Base-by-base conservation (phyloP, 2,797 vertebrate genomes). In the Diplodus sargus region DNA sequence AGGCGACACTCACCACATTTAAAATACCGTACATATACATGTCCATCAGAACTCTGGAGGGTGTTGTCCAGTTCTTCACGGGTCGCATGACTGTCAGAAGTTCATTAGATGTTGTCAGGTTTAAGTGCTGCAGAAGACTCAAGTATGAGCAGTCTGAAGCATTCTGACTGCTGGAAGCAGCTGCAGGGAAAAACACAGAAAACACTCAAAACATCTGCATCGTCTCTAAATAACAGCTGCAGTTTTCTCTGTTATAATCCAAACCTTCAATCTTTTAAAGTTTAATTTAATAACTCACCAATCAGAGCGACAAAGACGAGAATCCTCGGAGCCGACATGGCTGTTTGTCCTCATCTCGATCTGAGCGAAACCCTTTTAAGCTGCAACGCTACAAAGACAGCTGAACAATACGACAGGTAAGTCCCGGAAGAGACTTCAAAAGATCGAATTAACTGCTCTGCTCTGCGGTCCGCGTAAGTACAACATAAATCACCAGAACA, bases 131-230 rank as follows among this genome's bases (percentile, higher is more conserved):
- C 17, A 92, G 70, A 0, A 95, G 82, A 4, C 18, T 1, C 0
- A 14, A 5, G 39, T 93, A 95, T 0, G 93, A 88, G 82, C 94
- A 95, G 83, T 87, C 81, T 30, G 67, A 30, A 3, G 28, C 25
- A 25, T 30, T 58, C 57, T 53, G 28, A 54, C 52, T 34, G 59
- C 76, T 52, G 56, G 64, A 86, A 20, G 90, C 12, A 0, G 5
- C 78, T 61, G 85, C 70, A 56, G 63, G 5, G 10, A 74, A 42
- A 15, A 10, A 16, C 25, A 16, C 6, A 20, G 11, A 58, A 7
- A 62, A 59, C 25, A n/a, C 18, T 47, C 17, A 60, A 12, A 23
- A 71, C 39, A 39, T 39, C 34, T 20, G 4, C 42, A 56, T 28
- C 25, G 63, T 43, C 15, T 20, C 45, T 16, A 47, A 12, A 14